Conservation (phyloP, 2,113 vertebrate genomes). For the Ptilorrhoa leucosticta region DNA sequence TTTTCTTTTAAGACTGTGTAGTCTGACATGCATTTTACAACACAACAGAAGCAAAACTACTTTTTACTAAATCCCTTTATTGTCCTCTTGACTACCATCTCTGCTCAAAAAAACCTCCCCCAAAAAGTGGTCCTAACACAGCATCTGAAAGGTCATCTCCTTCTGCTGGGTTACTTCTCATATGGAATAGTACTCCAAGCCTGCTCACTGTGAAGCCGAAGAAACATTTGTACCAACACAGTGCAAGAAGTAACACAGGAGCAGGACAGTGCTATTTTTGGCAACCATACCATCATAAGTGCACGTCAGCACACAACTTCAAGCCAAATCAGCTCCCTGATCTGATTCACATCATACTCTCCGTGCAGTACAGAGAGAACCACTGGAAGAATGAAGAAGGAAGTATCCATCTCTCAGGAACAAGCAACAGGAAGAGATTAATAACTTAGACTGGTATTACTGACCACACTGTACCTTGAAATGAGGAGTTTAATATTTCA, state of each 20-base stretch:
- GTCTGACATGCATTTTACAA: background rate
- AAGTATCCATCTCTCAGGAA: background rate
- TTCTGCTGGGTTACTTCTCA: background rate
- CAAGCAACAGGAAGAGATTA: background rate
- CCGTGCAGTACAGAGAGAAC: background rate
- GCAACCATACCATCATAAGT: background rate
- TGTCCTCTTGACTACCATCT: background rate
- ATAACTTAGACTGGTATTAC: background rate
- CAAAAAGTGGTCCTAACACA: background rate
- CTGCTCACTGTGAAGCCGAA: background rate
- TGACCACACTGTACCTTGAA: background rate
- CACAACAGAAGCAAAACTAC: background rate
- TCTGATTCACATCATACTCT: background rate
- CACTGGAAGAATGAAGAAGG: background rate
- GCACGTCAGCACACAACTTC: background rate
- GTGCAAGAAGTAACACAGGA: constrained; percentile 35
- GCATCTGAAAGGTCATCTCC: background rate
- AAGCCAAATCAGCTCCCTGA: background rate
- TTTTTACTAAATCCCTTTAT: background rate
- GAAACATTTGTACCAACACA: background rate
- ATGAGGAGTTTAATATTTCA: background rate
- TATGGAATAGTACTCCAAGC: background rate
- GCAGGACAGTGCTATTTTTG: constrained; percentile 40
- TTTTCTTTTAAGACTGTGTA: background rate
- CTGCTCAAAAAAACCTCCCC: background rate